Percentiles rank a stretch among this genome's conserved stretches.
Conservation (phyloP, 2,888 invertebrate genomes). For the Mantis religiosa region DNA sequence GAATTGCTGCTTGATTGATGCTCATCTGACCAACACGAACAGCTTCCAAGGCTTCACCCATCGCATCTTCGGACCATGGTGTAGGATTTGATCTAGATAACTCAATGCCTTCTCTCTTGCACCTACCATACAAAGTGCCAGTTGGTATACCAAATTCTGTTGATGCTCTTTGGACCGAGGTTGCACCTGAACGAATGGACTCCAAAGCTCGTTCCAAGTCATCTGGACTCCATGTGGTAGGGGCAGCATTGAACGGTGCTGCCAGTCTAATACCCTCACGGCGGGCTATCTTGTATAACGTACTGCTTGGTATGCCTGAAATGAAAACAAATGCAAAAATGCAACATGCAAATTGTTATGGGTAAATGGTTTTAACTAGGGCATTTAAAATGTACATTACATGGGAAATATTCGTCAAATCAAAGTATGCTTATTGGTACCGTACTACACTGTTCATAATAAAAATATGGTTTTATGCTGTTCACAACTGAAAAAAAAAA, state of each 20-base stretch:
- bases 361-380: too few species aligned
- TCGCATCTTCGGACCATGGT: slow-evolving; percentile 90
- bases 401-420: too few species aligned
- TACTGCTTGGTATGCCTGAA: slow-evolving; percentile 81
- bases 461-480: too few species aligned
- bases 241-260: slow-evolving; percentile 87
- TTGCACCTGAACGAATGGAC: slow-evolving; percentile 74
- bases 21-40: slow-evolving; percentile 87
- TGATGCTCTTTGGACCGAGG: slow-evolving; percentile 81
- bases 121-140: slow-evolving; percentile 82
- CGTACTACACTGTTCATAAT: too few species aligned
- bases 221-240: slow-evolving; percentile 81
- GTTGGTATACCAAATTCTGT: slow-evolving; percentile 84
- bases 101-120: slow-evolving; percentile 86
- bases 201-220: slow-evolving; percentile 79
- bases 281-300: slow-evolving; percentile 85
- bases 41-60: slow-evolving; percentile 85
- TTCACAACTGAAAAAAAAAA: too few species aligned
- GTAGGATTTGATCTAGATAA: slow-evolving; percentile 85
- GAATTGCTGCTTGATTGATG: slow-evolving; percentile 88
- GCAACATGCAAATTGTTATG: neutral
- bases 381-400: too few species aligned
- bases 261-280: slow-evolving; percentile 84
- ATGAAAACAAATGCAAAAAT: slow-evolving; percentile 8
- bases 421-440: too few species aligned